Base-by-base conservation (phyloP, 2,113 vertebrate genomes). In the Lampris incognitus region DNA sequence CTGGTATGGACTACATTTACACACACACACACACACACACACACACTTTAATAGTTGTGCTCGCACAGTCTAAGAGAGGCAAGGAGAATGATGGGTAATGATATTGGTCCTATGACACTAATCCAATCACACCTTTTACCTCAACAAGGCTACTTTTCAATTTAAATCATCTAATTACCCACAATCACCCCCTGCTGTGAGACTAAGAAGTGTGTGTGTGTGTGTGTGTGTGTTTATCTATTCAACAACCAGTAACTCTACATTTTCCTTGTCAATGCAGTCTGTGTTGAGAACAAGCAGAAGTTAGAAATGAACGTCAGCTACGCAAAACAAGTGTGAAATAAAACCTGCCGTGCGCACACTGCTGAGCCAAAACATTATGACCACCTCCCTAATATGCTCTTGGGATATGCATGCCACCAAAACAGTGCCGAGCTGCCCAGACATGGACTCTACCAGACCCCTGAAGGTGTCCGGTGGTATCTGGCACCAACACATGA, bases 241-340 rank as follows among this genome's bases (percentile, higher is more conserved):
- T 87, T 85, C 74, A 78, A 79, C 76, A 9, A 86, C 88, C 78
- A 71, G 86, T 73, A 80, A 64, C 62, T 90, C 94, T 92, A 90
- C 93, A 89, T 91, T 91, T 91, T 90, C 77, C 95, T 96, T 95
- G 94, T 95, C 91, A 82, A 60, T 92, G 24, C 24, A 24, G 24
- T 24, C 24, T 24, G 24, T 24, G 24, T 24, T 24, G 24, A 24
- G 24, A 24, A 24, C 24, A 24, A 24, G 24, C 24, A 24, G 24
- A 24, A 24, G 24, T 24, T 24, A 24, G 24, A 24, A 24, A 24
- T 24, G 24, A 24, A 24, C 24, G 24, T 24, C 24, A 24, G 24
- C 24, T 24, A 24, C 24, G 24, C 24, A 24, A 24, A 24, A 24
- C 24, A 24, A 24, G 24, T 24, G 24, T 24, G 24, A 24, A 24